These are phyloP conservation scores for Sigmodon hispidus DNA, from an alignment of 2,113 vertebrate genomes.

Conservation along the genomic window DNA sequence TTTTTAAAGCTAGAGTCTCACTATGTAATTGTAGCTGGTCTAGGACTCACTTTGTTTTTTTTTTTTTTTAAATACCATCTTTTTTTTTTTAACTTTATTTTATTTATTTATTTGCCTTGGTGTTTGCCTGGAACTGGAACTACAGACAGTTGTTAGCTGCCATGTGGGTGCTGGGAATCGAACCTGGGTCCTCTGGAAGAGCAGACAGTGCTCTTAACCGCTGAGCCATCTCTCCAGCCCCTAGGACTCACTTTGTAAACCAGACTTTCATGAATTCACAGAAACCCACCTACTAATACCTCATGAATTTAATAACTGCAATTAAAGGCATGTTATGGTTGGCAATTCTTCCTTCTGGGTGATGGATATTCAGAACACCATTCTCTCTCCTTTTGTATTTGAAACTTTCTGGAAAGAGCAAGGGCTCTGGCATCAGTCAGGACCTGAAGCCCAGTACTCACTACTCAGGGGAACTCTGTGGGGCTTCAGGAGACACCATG, in stretches of 20 bases:
- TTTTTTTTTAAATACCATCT: too few relatives aligned
- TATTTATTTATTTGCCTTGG: too few relatives aligned
- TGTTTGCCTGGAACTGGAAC: too few relatives aligned
- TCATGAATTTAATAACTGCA: not conserved
- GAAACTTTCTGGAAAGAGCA: not conserved
- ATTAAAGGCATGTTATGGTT: not conserved
- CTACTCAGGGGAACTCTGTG: not conserved
- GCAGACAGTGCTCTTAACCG: too few relatives aligned
- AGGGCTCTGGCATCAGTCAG: not conserved
- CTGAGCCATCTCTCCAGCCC: too few relatives aligned
- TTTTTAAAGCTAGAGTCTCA: not conserved
- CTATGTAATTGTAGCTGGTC: not conserved
- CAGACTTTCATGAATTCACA: not conserved
- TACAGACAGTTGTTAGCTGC: too few relatives aligned
- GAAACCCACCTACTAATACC: not conserved
- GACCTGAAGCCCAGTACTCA: not conserved
- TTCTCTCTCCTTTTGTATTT: not conserved
- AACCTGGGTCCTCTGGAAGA: too few relatives aligned
- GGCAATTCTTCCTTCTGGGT: constrained; percentile 34
- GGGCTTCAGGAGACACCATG: not conserved
- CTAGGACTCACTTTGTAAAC: not conserved
- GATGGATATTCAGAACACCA: not conserved
- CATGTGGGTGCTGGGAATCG: too few relatives aligned
- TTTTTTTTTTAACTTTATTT: too few relatives aligned
- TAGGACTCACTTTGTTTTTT: too few relatives aligned